Evolutionary conservation across 2,113 vertebrate species (phyloP), one percentile per base, ranked within the genome.

Genomic region (Gallinago paraguaiae): DNA sequence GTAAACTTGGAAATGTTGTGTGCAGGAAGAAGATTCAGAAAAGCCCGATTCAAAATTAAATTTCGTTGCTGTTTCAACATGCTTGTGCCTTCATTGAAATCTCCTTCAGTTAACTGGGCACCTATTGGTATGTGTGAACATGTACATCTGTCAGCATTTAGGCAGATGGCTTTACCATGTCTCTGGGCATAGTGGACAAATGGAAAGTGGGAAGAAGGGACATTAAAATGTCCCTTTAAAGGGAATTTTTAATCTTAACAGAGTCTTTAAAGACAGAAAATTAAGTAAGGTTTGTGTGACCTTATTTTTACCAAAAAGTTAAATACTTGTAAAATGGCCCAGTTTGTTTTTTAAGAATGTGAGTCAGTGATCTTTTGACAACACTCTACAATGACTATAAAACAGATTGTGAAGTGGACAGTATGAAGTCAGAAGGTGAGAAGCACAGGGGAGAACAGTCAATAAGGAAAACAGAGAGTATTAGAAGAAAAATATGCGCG

Each of bases 91-190:
- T 50, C 27, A 15, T 5, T 31, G 46, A 92, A 76, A 50, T 45
- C 22, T 59, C 31, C 18, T 71, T 79, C 11, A 8, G 2, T 53
- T 74, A 28, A 31, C 27, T 11, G 1, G 60, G 10, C 31, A 4
- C 5, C 17, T 64, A 4, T 27, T 27, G 13, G 6, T 25, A 31
- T 18, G 25, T 53, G 20, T 59, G 51, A 81, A 45, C 24, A 13
- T 5, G 2, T n/a, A 4, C 2, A 37, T 39, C 3, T 46, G 4
- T 43, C 43, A 79, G 22, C 2, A 0, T 7, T 16, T 25, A 19
- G 12, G 6, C 13, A 39, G 4, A 27, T 13, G 13, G 10, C 8
- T 90, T 67, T 71, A 30, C 7, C 7, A 6, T 2, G 0, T 25
- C 25, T 60, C 20, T 56, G 43, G 43, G 13, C 13, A 14, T 7